Conservation (phyloP, 2,888 invertebrate species). For the Belgica antarctica region DNA sequence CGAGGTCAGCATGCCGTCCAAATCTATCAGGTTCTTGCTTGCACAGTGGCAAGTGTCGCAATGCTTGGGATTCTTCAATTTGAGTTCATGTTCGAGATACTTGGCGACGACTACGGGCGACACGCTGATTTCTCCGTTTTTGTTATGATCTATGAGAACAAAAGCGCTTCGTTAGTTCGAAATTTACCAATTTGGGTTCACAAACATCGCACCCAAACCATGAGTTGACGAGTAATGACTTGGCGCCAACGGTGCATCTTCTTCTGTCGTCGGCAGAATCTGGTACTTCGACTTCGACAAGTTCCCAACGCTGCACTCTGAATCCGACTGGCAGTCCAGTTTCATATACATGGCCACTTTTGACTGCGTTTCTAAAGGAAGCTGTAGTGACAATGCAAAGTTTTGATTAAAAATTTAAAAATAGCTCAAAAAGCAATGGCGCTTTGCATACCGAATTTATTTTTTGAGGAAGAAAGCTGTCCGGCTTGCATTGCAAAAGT, state of each 20-base stretch:
- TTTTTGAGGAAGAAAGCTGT: constrained; percentile 89
- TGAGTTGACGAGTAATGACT: neutral
- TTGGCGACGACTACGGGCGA: constrained; percentile 90
- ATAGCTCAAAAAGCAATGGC: no score
- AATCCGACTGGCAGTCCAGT: constrained; percentile 54
- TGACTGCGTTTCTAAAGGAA: constrained; percentile 87
- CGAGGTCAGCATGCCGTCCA: constrained; percentile 61
- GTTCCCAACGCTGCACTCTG: constrained; percentile 54
- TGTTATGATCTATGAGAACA: neutral
- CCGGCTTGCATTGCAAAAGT: constrained; percentile 90
- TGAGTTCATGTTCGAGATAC: constrained; percentile 83
- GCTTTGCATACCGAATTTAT: constrained; percentile 77
- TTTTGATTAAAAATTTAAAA: neutral
- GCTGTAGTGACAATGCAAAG: no score
- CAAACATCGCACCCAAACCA: neutral
- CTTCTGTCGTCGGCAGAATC: constrained; percentile 55
- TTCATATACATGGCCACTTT: constrained; percentile 74
- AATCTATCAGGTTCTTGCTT: constrained; percentile 56
- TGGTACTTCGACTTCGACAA: constrained; percentile 54
- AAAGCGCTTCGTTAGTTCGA: neutral
- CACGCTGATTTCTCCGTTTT: constrained; percentile 55
- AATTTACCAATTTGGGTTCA: neutral
- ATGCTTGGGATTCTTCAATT: constrained; percentile 72
- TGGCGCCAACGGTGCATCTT: neutral
- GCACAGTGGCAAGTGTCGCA: constrained; percentile 79